Evolutionary conservation across 2,113 vertebrate genomes (phyloP).

Genomic region (Hyla sarda): DNA sequence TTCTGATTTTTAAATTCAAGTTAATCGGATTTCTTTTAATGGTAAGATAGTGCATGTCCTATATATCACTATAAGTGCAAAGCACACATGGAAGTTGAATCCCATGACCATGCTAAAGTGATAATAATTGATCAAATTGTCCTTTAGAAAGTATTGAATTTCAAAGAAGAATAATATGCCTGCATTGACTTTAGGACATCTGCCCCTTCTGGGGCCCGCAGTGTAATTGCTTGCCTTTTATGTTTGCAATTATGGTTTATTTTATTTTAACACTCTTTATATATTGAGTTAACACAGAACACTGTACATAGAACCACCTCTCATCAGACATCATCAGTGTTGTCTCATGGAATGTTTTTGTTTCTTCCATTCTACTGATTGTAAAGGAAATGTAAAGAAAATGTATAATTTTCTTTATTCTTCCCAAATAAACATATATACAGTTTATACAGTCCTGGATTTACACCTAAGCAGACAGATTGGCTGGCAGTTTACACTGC

Average conservation of each 20-base stretch:
- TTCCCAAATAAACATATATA: no score
- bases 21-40: no score
- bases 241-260: conserved; percentile 12
- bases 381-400: no score
- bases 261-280: conserved; percentile 42
- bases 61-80: conserved; percentile 23
- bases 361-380: no score
- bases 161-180: conserved; percentile 14
- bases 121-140: conserved; percentile 37
- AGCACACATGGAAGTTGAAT: background rate
- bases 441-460: no score
- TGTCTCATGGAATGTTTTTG: no score
- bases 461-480: no score
- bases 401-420: no score
- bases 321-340: no score
- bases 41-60: no score
- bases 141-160: conserved; percentile 26
- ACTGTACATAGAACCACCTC: background rate
- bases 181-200: background rate
- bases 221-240: conserved; percentile 39
- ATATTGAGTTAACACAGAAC: background rate
- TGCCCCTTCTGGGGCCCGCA: background rate
- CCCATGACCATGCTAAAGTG: background rate
- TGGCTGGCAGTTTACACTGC: no score
- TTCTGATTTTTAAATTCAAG: no score